A percentile compares a stretch with the other conserved stretches of the same genome.
These are phyloP conservation scores for Stramonita haemastoma DNA, from an alignment of 2,888 invertebrate species.

Conservation along the genomic window DNA sequence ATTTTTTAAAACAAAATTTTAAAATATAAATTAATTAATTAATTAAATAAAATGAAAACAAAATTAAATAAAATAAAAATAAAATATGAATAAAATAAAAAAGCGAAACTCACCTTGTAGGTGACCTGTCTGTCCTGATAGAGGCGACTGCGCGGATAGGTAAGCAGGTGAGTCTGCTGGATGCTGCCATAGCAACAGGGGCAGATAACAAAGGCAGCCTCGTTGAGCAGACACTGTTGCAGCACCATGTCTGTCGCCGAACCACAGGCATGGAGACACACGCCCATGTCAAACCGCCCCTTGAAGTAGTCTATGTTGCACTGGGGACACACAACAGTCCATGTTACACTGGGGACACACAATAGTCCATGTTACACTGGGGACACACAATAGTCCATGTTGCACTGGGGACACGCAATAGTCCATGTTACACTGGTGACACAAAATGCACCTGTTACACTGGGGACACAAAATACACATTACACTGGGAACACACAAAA, in stretches of 20 bases:
- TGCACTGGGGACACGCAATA: not conserved
- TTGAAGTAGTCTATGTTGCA: conserved; percentile 94
- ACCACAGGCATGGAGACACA: conserved; percentile 95
- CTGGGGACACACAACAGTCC: conserved; percentile 79
- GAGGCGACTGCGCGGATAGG: conserved; percentile 87
- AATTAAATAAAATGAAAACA: no score
- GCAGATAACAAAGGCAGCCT: conserved; percentile 91
- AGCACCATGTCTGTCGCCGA: conserved; percentile 95
- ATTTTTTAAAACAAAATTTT: no score
- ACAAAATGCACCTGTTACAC: not conserved
- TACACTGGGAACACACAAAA: not conserved
- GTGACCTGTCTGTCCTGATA: conserved; percentile 62
- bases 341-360: not conserved
- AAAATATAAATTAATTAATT: no score
- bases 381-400: not conserved
- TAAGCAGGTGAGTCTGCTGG: conserved; percentile 87
- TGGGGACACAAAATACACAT: not conserved
- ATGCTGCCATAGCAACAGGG: conserved; percentile 97
- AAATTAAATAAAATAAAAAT: no score
- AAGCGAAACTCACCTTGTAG: conserved; percentile 61
- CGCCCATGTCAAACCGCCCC: conserved; percentile 88
- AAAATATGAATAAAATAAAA: no score
- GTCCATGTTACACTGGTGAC: not conserved
- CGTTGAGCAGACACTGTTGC: conserved; percentile 86
- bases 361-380: not conserved